Conservation (phyloP, 2,797 vertebrate genomes). For the Smutsia gigantea region DNA sequence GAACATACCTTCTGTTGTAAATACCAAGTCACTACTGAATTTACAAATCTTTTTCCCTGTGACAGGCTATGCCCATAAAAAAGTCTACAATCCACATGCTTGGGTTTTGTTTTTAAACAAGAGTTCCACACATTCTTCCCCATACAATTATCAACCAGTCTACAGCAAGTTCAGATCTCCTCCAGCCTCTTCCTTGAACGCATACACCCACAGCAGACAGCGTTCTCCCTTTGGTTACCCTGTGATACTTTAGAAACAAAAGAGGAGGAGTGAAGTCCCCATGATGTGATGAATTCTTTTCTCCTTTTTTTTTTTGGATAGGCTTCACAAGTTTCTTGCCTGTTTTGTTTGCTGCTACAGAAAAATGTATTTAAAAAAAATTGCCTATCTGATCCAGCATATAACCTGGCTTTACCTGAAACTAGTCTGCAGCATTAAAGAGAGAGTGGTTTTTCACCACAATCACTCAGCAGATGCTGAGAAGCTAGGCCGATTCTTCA, state of each 20-base stretch:
- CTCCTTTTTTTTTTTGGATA: background rate
- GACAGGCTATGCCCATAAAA: background rate
- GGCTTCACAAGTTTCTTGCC: background rate
- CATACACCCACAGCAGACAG: background rate
- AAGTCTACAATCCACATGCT: background rate
- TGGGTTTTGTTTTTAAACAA: conserved; percentile 21
- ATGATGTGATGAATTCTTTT: background rate
- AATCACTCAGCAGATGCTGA: background rate
- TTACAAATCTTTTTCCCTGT: background rate
- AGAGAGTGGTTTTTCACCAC: background rate
- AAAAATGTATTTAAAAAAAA: background rate
- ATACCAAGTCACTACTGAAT: background rate
- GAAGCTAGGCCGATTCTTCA: background rate
- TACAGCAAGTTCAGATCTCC: background rate
- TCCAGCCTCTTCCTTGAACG: background rate
- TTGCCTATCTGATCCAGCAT: background rate
- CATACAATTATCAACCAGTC: background rate
- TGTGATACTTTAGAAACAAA: background rate
- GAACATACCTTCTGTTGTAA: background rate
- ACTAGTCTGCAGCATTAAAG: background rate
- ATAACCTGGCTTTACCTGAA: background rate
- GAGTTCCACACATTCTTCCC: background rate
- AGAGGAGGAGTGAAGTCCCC: background rate
- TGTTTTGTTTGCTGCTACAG: background rate
- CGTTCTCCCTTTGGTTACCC: background rate